Evolutionary conservation across 2,797 vertebrate species (phyloP), one percentile per base, ranked within the genome.

Genomic region (Cyprinodon diabolis): DNA sequence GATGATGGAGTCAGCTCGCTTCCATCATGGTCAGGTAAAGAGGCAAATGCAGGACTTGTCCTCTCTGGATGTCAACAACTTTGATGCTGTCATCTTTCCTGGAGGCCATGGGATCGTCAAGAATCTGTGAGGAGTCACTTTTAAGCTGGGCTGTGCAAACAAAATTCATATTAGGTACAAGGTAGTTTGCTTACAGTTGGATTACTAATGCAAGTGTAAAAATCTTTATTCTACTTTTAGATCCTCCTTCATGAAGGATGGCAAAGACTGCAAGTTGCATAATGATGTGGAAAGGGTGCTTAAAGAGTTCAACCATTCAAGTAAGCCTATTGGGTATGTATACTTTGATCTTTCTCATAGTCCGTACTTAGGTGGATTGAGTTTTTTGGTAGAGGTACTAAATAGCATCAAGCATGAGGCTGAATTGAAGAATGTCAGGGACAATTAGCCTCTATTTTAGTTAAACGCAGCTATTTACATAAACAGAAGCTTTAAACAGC

Each of bases 211-310:
- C 17, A 14, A 19, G 4, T 15, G 6, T 48, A 5, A 49, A 71
- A 25, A 48, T 83, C 35, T 75, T 30, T 40, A 47, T 68, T 85
- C 21, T 3, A 65, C 45, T 57, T 79, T 60, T 52, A 94, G 92
- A 63, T 95, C 92, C 60, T 86, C 91, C 54, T 94, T 94, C 70
- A 75, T 83, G 86, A 95, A 94, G 80, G 93, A 95, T 9, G 93
- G 93, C 8, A 94, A 95, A 81, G 94, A 94, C 84, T 95, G 91
- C 85, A 95, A 95, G 84, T 87, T 94, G 68, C 87, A 95, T 0
- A 81, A 15, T 19, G 92, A 94, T 2, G 94, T 94, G 83, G 92
- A 94, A n/a, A 86, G 81, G 25, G 83, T 95, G 21, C 88, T 95
- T 1, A 95, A 95, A 82, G 94, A 95, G 0, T 94, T 95, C 85